A percentile compares a stretch with the other conserved stretches of the same genome.
Evolutionary conservation across 2,113 vertebrate species (phyloP).

Genomic region (Podocnemis expansa): DNA sequence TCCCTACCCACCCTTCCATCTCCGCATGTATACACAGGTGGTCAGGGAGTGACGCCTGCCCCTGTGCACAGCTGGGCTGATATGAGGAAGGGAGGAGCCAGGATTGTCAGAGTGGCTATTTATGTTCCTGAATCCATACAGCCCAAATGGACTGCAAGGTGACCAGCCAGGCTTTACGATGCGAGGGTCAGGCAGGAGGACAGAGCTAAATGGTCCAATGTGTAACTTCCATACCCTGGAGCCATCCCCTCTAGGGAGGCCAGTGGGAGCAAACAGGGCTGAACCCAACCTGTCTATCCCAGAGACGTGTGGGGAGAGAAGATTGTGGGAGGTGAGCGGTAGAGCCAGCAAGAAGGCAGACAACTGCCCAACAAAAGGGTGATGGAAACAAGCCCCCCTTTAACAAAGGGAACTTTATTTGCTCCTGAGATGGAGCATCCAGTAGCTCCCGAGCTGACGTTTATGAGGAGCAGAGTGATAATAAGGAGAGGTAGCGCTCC

Average conservation of each 20-base stretch:
- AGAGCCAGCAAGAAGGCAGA: not conserved
- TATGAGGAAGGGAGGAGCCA: not conserved
- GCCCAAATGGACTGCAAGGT: not conserved
- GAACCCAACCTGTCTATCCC: not conserved
- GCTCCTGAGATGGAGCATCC: constrained; percentile 7
- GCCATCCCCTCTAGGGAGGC: not conserved
- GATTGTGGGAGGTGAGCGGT: too few relatives aligned
- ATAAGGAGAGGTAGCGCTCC: not conserved
- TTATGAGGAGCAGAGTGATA: constrained; percentile 1
- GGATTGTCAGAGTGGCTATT: not conserved
- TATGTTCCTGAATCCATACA: not conserved
- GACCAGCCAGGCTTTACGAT: not conserved
- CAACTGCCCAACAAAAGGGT: not conserved
- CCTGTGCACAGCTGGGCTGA: too few relatives aligned
- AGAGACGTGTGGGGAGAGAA: not conserved
- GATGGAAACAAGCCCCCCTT: not conserved
- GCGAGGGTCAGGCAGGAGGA: not conserved
- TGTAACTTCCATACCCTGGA: not conserved
- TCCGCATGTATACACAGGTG: not conserved
- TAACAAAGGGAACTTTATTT: constrained; percentile 25
- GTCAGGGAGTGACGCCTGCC: not conserved
- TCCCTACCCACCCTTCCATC: not conserved
- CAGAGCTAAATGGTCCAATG: not conserved
- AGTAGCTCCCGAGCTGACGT: not conserved
- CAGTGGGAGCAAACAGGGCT: not conserved